Conservation (phyloP, 2,113 vertebrate genomes). For the Marmota flaviventris region DNA sequence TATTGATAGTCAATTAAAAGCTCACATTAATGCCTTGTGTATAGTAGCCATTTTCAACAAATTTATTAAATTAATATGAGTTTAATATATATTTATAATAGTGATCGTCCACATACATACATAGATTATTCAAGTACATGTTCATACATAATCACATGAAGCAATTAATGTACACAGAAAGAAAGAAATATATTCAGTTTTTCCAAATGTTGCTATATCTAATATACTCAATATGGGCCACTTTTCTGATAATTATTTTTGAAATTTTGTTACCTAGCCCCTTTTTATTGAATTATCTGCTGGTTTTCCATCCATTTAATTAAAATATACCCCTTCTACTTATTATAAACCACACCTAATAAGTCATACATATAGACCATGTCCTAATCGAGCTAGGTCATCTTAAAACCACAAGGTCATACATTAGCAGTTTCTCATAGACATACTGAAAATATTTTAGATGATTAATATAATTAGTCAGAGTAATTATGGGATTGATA, state of each 20-base stretch:
- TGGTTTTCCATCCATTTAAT: not conserved
- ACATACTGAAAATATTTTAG: conserved; percentile 78
- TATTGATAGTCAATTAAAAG: not conserved
- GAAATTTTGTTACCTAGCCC: not conserved
- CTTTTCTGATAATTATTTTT: not conserved
- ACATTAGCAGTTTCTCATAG: conserved; percentile 67
- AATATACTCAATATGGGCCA: not conserved
- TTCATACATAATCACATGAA: too few species aligned
- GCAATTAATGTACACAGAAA: not conserved
- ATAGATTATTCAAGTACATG: not conserved
- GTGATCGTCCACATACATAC: not conserved
- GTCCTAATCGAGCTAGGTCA: conserved; percentile 42
- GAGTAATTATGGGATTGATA: conserved; percentile 80
- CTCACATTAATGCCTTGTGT: not conserved
- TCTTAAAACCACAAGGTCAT: conserved; percentile 62
- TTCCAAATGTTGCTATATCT: not conserved
- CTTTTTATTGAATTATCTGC: not conserved
- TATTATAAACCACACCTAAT: not conserved
- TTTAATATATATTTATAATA: not conserved
- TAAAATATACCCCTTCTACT: not conserved
- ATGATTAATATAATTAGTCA: conserved; percentile 79
- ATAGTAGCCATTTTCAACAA: not conserved
- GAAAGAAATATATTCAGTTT: not conserved
- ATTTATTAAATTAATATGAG: not conserved
- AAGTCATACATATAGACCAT: not conserved